These are phyloP conservation scores for Myotis daubentonii DNA, from an alignment of 2,797 vertebrate genomes.

Conservation along the genomic window DNA sequence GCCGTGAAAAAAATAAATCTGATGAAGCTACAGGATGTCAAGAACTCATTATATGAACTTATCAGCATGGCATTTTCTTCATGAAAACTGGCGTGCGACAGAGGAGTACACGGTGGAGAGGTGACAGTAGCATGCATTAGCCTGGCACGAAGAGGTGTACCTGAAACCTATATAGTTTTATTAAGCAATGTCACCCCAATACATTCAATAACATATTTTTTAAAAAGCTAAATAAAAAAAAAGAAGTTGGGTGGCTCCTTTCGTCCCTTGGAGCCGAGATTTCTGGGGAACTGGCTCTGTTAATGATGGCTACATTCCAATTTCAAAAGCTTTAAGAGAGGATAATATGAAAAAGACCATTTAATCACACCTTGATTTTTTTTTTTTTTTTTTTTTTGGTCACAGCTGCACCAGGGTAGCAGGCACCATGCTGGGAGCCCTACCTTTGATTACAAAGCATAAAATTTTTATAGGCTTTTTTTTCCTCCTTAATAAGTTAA, in stretches of 20 bases:
- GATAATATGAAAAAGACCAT: constrained; percentile 69
- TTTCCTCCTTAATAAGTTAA: constrained; percentile 63
- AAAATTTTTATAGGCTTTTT: constrained; percentile 65
- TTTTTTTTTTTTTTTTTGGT: constrained; percentile 57
- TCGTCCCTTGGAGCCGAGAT: background rate
- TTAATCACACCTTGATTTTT: constrained; percentile 72
- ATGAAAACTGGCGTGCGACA: background rate
- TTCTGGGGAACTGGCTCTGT: constrained; percentile 24
- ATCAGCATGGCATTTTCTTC: background rate
- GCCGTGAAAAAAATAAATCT: background rate
- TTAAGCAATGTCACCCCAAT: background rate
- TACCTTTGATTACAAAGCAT: constrained; percentile 71
- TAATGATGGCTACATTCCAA: constrained; percentile 61
- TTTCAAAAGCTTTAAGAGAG: constrained; percentile 54
- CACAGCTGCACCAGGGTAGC: constrained; percentile 51
- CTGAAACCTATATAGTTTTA: background rate
- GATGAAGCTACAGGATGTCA: background rate
- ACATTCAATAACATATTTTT: background rate
- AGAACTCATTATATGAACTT: background rate
- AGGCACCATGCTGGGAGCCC: constrained; percentile 41
- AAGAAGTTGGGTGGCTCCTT: constrained; percentile 26
- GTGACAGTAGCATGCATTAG: background rate
- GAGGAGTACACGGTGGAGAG: background rate
- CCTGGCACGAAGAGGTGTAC: background rate
- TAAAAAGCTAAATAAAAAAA: background rate